phyloP scores from a whole-genome alignment of 2,888 invertebrate species.

The Sphecodes monilicornis region DNA sequence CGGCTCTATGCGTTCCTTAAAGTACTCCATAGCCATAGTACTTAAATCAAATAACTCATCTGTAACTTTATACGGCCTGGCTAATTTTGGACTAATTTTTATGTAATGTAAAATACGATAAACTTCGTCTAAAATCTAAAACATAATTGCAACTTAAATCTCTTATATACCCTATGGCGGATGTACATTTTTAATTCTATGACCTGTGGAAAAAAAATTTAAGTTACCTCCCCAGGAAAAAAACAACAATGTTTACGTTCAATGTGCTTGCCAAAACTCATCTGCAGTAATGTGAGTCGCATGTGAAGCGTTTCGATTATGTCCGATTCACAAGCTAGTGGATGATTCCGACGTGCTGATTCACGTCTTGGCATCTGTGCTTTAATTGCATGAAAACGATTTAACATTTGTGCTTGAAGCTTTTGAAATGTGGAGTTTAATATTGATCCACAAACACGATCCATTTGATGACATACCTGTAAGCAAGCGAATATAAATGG shows the following conservation, averaged over 20 bases:
- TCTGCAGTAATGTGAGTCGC: constrained; percentile 94
- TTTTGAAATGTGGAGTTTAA: constrained; percentile 94
- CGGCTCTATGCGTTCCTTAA: constrained; percentile 97
- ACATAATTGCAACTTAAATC: constrained; percentile 62
- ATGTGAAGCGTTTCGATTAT: constrained; percentile 97
- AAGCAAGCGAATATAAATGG: neutral
- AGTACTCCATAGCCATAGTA: constrained; percentile 99
- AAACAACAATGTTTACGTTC: constrained; percentile 97
- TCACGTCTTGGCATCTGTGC: constrained; percentile 96
- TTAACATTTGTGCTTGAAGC: constrained; percentile 93
- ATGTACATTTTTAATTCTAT: constrained; percentile 5
- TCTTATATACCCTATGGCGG: neutral
- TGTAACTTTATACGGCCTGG: constrained; percentile 95
- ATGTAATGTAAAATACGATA: constrained; percentile 94
- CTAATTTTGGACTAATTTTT: constrained; percentile 92
- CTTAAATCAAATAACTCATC: constrained; percentile 97
- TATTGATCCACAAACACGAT: constrained; percentile 91
- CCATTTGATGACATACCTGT: constrained; percentile 93
- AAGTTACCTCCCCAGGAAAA: constrained; percentile 95
- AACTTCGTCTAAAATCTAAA: constrained; percentile 95
- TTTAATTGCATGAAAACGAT: constrained; percentile 94
- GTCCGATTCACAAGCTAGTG: constrained; percentile 95
- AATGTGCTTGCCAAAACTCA: constrained; percentile 98
- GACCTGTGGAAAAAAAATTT: neutral
- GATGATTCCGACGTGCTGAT: constrained; percentile 95